phyloP scores from a whole-genome alignment of 2,113 vertebrate genomes.

The Ciconia boyciana region DNA sequence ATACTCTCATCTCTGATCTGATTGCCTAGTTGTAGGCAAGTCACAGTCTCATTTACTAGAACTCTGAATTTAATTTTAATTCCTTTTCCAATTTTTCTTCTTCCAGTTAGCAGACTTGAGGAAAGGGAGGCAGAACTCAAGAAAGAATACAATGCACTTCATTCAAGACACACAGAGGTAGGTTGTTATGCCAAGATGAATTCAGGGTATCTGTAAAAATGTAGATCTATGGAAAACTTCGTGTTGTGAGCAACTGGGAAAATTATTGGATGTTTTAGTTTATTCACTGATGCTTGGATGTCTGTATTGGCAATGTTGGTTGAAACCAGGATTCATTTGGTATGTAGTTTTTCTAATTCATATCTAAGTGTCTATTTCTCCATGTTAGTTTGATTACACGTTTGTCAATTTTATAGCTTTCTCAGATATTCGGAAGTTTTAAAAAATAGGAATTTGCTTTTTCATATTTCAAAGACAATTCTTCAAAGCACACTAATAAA shows the following conservation, averaged over 20 bases:
- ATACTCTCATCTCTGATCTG: background rate
- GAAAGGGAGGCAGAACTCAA: constrained; percentile 95
- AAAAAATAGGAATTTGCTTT: background rate
- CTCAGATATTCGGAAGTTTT: background rate
- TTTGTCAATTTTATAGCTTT: background rate
- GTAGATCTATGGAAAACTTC: background rate
- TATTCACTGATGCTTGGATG: background rate
- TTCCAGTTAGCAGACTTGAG: constrained; percentile 92
- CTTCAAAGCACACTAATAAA: background rate
- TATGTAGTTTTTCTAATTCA: background rate
- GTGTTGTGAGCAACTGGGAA: background rate
- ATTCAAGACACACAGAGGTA: constrained; percentile 98
- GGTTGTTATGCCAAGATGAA: background rate
- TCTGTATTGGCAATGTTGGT: background rate
- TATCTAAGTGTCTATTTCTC: background rate
- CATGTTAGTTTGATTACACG: background rate
- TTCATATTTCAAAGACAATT: background rate
- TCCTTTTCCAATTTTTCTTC: background rate
- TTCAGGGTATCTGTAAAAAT: background rate
- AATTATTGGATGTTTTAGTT: background rate
- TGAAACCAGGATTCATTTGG: background rate
- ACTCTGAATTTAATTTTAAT: background rate
- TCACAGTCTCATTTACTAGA: background rate
- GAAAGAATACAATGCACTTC: constrained; percentile 93
- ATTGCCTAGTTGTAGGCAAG: background rate